Evolutionary conservation across 2,888 invertebrate species (phyloP), one percentile per base, ranked within the genome.

Genomic region (Lithophane leautieri): DNA sequence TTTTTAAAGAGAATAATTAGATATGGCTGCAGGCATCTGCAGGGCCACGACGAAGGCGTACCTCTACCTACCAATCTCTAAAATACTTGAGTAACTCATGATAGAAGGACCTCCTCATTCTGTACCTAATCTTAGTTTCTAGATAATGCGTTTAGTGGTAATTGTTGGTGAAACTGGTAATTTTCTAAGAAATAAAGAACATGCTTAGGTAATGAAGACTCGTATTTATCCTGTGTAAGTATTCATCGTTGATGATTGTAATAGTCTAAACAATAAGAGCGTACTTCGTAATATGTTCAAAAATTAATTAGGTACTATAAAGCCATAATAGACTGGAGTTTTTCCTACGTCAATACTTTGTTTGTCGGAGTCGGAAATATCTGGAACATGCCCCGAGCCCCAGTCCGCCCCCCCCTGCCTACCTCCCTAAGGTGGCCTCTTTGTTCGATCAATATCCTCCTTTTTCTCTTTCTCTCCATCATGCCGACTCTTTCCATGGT

Each of bases 391-490:
- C 70, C 60, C 65, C 66, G 67, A 19, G 22, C 52, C 62, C 22
- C 73, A 22, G 34, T 11, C 28, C 14, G n/a, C 1, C n/a, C n/a
- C 34, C 61, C 16, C 25, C 14, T 8, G 28, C 44, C 28, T 16
- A 19, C n/a, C 68, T 68, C 65, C 76, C 73, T n/a, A 71, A 71
- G 68, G 63, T 68, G 50, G 81, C 84, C 83, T 56, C 78, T 70
- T 56, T 76, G 82, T 79, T 72, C 67, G 81, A 89, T 87, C 89
- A 86, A 89, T 89, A 89, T 74, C 70, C 77, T 80, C 69, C 61
- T 6, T 66, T 79, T 66, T 47, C 79, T 82, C 69, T 44, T 75
- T 69, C 68, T 63, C n/a, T 66, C 52, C 52, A 69, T 71, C 68
- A 62, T 77, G 79, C 71, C 60, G 65, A 83, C 84, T 80, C 82